A percentile compares a stretch with the other conserved stretches of the same genome.
These are phyloP conservation scores for Ophthalmolycus amberensis DNA, from an alignment of 2,113 vertebrate genomes.

Conservation along the genomic window DNA sequence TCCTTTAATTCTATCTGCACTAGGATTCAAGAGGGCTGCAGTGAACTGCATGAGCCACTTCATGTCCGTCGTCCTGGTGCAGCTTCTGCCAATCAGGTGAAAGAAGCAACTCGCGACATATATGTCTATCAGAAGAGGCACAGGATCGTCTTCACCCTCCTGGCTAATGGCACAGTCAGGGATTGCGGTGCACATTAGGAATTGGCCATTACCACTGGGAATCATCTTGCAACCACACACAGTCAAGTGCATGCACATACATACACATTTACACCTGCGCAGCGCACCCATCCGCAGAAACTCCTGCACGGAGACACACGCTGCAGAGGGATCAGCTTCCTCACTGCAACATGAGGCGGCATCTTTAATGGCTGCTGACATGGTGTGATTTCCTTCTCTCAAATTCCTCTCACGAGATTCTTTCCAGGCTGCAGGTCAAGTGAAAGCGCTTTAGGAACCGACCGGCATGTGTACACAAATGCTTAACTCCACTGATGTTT, in stretches of 20 bases:
- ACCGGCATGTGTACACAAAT: not conserved
- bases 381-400: slow-evolving; percentile 71
- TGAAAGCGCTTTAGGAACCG: not conserved
- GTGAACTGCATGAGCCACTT: not conserved
- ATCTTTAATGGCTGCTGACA: slow-evolving; percentile 76
- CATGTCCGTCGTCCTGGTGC: not conserved
- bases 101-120: slow-evolving; percentile 28
- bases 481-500: not conserved
- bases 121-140: slow-evolving; percentile 38
- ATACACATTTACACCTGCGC: slow-evolving; percentile 22
- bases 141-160: slow-evolving; percentile 13
- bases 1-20: not conserved
- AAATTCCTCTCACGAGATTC: slow-evolving; percentile 67
- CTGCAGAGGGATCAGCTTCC: slow-evolving; percentile 67
- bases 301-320: not conserved
- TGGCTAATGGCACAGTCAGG: slow-evolving; percentile 7
- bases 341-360: slow-evolving; percentile 59
- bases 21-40: not conserved
- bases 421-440: slow-evolving; percentile 72
- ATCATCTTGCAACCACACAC: slow-evolving; percentile 41
- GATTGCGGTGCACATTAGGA: slow-evolving; percentile 12
- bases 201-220: slow-evolving; percentile 37
- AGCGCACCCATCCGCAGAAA: not conserved
- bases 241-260: not conserved
- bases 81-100: slow-evolving; percentile 3